Conservation (phyloP, 2,888 invertebrate species). For the Eucera pruinosa region DNA sequence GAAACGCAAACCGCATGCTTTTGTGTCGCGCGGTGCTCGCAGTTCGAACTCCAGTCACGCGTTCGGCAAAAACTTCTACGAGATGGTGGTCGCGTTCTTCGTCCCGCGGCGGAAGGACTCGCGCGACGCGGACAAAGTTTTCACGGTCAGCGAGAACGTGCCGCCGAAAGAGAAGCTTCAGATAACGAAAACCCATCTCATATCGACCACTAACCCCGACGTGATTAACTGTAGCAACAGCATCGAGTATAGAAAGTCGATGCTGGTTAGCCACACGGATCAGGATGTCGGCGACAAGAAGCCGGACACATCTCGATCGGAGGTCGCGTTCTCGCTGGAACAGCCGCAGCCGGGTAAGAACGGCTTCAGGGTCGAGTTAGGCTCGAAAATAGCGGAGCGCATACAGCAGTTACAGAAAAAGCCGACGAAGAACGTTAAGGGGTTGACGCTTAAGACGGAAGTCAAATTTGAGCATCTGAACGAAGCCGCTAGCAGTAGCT, state of each 20-base stretch:
- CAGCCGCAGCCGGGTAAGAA: slow-evolving; percentile 37
- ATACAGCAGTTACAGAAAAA: slow-evolving; percentile 75
- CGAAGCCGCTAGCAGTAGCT: slow-evolving; percentile 71
- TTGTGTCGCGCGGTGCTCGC: slow-evolving; percentile 50
- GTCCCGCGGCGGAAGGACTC: slow-evolving; percentile 33
- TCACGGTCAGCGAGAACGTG: slow-evolving; percentile 73
- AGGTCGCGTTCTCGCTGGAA: slow-evolving; percentile 34
- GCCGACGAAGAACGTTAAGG: slow-evolving; percentile 77
- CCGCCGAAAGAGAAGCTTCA: slow-evolving; percentile 83
- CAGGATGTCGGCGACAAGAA: slow-evolving; percentile 15
- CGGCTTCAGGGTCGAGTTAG: slow-evolving; percentile 67
- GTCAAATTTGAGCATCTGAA: slow-evolving; percentile 75
- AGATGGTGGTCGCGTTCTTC: slow-evolving; percentile 54
- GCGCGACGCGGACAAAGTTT: slow-evolving; percentile 67
- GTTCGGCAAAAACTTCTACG: slow-evolving; percentile 60
- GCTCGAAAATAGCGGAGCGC: slow-evolving; percentile 74
- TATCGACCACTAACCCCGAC: slow-evolving; percentile 88
- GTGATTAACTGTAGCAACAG: slow-evolving; percentile 84
- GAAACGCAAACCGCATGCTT: slow-evolving; percentile 69
- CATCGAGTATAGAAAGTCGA: slow-evolving; percentile 81
- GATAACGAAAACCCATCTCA: slow-evolving; percentile 87
- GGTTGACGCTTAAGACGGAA: slow-evolving; percentile 76
- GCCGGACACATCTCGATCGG: slow-evolving; percentile 17
- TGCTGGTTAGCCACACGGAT: slow-evolving; percentile 70
- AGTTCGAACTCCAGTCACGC: slow-evolving; percentile 29